Conservation (phyloP, 2,113 vertebrate genomes). For the Myrmecobius fasciatus region DNA sequence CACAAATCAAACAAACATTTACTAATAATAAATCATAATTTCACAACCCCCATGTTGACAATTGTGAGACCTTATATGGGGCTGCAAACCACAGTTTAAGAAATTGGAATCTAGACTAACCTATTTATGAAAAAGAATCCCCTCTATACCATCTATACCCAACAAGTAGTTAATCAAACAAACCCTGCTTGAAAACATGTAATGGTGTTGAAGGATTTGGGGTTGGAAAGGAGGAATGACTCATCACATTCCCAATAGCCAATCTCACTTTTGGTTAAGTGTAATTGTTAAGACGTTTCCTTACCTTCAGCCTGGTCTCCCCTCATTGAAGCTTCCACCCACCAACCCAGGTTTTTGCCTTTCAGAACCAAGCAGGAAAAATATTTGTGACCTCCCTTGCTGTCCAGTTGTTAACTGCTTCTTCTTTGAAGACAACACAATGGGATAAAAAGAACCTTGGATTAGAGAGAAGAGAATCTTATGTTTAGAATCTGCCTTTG, state of each 20-base stretch:
- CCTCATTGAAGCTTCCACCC: background rate
- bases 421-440: background rate
- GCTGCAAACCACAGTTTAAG: too few species aligned
- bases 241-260: background rate
- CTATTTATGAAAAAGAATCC: background rate
- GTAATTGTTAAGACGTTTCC: background rate
- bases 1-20: too few species aligned
- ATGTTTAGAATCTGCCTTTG: background rate
- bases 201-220: background rate
- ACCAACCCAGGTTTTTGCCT: background rate
- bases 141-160: background rate
- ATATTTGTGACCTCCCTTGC: background rate
- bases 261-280: background rate
- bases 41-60: too few species aligned
- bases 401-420: background rate
- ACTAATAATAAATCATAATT: too few species aligned
- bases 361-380: background rate
- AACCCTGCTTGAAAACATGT: background rate
- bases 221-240: background rate
- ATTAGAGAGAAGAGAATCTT: background rate
- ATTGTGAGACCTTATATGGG: too few species aligned
- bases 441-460: background rate
- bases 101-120: background rate
- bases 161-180: background rate
- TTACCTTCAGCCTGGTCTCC: background rate